These are phyloP conservation scores for Sterna hirundo DNA, from an alignment of 2,113 vertebrate genomes.

Conservation along the genomic window DNA sequence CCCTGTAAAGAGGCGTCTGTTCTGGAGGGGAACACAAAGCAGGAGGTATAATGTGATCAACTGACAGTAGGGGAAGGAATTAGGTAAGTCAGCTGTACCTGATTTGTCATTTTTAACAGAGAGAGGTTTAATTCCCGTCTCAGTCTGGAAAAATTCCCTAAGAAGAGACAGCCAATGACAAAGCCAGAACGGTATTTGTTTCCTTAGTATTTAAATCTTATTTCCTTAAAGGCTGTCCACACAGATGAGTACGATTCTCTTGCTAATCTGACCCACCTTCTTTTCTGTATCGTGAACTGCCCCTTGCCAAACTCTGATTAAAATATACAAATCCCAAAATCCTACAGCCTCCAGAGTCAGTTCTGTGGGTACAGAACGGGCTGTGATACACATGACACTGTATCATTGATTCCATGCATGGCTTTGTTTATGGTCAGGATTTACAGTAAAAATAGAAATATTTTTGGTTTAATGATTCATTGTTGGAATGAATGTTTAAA, in stretches of 20 bases:
- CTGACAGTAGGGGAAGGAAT: background rate
- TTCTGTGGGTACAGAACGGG: background rate
- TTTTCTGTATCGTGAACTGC: background rate
- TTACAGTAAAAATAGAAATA: slow-evolving; percentile 14
- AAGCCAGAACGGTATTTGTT: background rate
- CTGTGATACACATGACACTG: background rate
- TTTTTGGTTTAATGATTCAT: slow-evolving; percentile 1
- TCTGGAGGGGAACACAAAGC: background rate
- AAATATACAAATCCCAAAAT: background rate
- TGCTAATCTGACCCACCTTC: background rate
- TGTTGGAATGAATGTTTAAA: background rate
- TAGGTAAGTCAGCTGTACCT: background rate
- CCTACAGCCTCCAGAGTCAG: background rate
- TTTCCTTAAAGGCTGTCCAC: background rate
- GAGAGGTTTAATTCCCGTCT: background rate
- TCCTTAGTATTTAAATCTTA: background rate
- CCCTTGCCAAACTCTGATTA: background rate
- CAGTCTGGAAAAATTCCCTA: background rate
- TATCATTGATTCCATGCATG: background rate
- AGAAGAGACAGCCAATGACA: background rate
- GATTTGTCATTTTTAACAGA: background rate
- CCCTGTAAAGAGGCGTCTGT: background rate
- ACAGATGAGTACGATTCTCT: background rate
- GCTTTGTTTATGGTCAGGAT: background rate
- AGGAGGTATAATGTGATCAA: background rate